Conservation (phyloP, 2,113 vertebrate genomes). For the Misgurnus mizolepis region DNA sequence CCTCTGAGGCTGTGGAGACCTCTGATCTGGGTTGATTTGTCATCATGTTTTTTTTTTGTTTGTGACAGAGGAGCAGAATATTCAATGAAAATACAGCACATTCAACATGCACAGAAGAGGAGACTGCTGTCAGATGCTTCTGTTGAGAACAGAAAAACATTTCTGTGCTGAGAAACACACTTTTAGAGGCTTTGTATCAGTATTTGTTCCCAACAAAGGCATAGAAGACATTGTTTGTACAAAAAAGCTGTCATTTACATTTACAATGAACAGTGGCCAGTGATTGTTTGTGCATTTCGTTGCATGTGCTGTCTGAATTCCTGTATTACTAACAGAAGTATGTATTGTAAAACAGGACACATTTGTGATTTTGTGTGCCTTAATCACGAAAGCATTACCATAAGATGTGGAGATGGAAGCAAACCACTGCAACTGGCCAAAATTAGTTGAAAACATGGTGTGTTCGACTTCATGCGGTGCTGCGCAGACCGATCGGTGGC, state of each 20-base stretch:
- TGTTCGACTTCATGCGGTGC: too few relatives aligned
- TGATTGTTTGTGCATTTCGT: too few relatives aligned
- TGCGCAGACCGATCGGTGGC: too few relatives aligned
- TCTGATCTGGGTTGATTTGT: conserved; percentile 1
- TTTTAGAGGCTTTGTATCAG: conserved; percentile 13
- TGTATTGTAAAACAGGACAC: not conserved
- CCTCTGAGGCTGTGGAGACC: not conserved
- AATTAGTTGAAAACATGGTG: too few relatives aligned
- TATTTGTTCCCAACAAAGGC: not conserved
- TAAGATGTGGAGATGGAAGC: too few relatives aligned
- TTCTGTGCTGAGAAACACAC: not conserved
- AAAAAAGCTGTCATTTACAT: not conserved
- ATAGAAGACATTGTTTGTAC: too few relatives aligned
- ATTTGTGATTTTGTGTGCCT: too few relatives aligned
- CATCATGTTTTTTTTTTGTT: not conserved
- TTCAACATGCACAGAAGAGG: conserved; percentile 11
- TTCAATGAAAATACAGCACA: conserved; percentile 28
- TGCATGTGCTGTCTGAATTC: not conserved
- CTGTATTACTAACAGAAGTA: not conserved
- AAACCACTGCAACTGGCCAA: too few relatives aligned
- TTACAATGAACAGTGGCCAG: too few relatives aligned
- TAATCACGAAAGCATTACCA: too few relatives aligned
- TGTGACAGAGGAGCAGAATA: conserved; percentile 27
- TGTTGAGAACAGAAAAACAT: not conserved
- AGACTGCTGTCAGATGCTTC: conserved; percentile 9